phyloP scores from a whole-genome alignment of 2,888 invertebrate genomes.

The Cryptocephalus moraei region DNA sequence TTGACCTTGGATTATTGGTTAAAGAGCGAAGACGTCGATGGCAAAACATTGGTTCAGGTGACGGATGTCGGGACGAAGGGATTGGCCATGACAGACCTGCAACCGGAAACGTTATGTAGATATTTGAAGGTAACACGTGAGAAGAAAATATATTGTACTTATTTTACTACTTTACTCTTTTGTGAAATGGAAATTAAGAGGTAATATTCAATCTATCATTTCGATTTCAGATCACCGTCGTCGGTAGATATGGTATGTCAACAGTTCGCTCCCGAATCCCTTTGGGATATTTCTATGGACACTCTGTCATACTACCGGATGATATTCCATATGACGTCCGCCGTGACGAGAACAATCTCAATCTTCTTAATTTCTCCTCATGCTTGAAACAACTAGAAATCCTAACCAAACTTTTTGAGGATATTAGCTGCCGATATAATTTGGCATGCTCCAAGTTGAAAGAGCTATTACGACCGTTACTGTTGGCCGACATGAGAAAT shows the following conservation, averaged over 20 bases:
- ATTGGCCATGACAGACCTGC: slow-evolving; percentile 77
- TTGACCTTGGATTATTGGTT: slow-evolving; percentile 87
- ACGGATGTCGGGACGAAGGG: slow-evolving; percentile 82
- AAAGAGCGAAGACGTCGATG: slow-evolving; percentile 75
- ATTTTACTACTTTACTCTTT: background rate
- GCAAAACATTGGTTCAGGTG: slow-evolving; percentile 72
- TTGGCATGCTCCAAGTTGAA: slow-evolving; percentile 77
- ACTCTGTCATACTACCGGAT: slow-evolving; percentile 62
- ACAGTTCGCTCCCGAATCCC: slow-evolving; percentile 84
- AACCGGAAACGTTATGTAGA: slow-evolving; percentile 81
- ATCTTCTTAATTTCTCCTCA: slow-evolving; percentile 21
- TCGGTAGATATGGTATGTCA: slow-evolving; percentile 86
- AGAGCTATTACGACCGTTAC: slow-evolving; percentile 64
- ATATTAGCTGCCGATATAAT: slow-evolving; percentile 71
- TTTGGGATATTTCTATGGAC: slow-evolving; percentile 88
- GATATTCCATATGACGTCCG: slow-evolving; percentile 37
- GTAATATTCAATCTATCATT: background rate
- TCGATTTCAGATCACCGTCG: slow-evolving; percentile 65
- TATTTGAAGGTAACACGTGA: slow-evolving; percentile 70
- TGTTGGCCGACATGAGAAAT: slow-evolving; percentile 72
- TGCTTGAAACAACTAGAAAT: slow-evolving; percentile 48
- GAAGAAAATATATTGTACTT: background rate
- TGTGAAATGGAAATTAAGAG: background rate
- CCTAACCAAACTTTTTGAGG: slow-evolving; percentile 62
- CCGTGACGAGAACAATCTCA: too few species aligned